These are phyloP conservation scores for Rhadinocentrus ornatus DNA, from an alignment of 2,797 vertebrate genomes.

Conservation along the genomic window DNA sequence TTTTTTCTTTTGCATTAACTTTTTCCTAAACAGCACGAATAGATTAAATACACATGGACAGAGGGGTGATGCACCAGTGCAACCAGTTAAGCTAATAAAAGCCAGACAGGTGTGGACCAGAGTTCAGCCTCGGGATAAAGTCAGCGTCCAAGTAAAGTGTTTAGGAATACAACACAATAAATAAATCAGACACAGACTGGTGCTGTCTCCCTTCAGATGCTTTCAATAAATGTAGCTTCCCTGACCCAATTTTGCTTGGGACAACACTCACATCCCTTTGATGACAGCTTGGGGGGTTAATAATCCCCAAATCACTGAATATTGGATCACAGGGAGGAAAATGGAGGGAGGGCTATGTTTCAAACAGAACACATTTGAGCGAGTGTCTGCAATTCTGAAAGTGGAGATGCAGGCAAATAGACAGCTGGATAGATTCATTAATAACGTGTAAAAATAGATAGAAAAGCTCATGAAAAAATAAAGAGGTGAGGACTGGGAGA, in stretches of 20 bases:
- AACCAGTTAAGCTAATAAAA: constrained; percentile 63
- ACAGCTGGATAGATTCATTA: constrained; percentile 50
- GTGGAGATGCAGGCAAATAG: constrained; percentile 30
- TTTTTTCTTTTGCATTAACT: not conserved
- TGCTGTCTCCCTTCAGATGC: constrained; percentile 38
- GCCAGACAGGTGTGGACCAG: constrained; percentile 59
- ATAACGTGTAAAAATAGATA: constrained; percentile 52
- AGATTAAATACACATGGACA: constrained; percentile 13
- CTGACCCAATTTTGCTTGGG: constrained; percentile 25
- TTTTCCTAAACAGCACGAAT: constrained; percentile 1
- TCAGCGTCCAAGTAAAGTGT: constrained; percentile 28
- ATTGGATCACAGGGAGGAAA: constrained; percentile 23
- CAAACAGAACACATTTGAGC: not conserved
- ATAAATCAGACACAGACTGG: constrained; percentile 31
- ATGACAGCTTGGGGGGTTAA: constrained; percentile 15
- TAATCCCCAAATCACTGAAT: constrained; percentile 19
- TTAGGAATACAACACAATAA: constrained; percentile 47
- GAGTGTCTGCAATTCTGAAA: constrained; percentile 2
- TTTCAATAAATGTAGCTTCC: constrained; percentile 50
- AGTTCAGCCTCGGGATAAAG: constrained; percentile 46
- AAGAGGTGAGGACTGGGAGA: constrained; percentile 29
- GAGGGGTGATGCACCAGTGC: constrained; percentile 44
- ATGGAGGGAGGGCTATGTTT: constrained; percentile 1
- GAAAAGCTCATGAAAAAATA: constrained; percentile 52
- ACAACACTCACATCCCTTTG: constrained; percentile 33